Percentiles rank a stretch among this genome's conserved stretches.
Evolutionary conservation across 2,797 vertebrate genomes (phyloP).

Genomic region (Stomatorhinus walkeri): DNA sequence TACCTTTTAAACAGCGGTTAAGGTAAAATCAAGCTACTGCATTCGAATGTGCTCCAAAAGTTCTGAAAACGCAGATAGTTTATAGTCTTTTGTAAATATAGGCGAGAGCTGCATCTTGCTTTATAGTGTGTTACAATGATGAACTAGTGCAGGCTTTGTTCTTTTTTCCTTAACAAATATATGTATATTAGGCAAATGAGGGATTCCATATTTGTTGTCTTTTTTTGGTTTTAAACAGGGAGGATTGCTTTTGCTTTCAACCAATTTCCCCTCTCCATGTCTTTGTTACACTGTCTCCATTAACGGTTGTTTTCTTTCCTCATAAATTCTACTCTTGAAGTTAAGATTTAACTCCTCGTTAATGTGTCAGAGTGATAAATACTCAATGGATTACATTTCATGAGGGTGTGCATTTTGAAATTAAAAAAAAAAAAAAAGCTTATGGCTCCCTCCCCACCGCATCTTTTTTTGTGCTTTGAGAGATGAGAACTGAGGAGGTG

Average conservation of each 20-base stretch:
- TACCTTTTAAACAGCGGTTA: constrained; percentile 33
- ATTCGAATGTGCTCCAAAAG: constrained; percentile 30
- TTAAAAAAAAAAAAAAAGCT: constrained; percentile 68
- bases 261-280: constrained; percentile 51
- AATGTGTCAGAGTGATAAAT: constrained; percentile 44
- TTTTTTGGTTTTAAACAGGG: constrained; percentile 40
- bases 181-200: constrained; percentile 66
- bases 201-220: constrained; percentile 48
- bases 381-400: constrained; percentile 58
- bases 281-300: constrained; percentile 48
- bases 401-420: constrained; percentile 71
- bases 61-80: constrained; percentile 20
- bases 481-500: constrained; percentile 58
- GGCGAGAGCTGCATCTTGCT: constrained; percentile 37
- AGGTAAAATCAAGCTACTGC: constrained; percentile 16
- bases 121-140: constrained; percentile 40
- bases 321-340: constrained; percentile 56
- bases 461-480: constrained; percentile 61
- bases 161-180: constrained; percentile 47
- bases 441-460: constrained; percentile 55
- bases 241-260: constrained; percentile 52
- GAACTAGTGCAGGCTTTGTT: constrained; percentile 58
- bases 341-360: constrained; percentile 36
- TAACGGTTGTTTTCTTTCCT: constrained; percentile 52
- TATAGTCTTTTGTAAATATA: constrained; percentile 25